Conservation (phyloP, 2,797 vertebrate genomes). For the Erethizon dorsatum region DNA sequence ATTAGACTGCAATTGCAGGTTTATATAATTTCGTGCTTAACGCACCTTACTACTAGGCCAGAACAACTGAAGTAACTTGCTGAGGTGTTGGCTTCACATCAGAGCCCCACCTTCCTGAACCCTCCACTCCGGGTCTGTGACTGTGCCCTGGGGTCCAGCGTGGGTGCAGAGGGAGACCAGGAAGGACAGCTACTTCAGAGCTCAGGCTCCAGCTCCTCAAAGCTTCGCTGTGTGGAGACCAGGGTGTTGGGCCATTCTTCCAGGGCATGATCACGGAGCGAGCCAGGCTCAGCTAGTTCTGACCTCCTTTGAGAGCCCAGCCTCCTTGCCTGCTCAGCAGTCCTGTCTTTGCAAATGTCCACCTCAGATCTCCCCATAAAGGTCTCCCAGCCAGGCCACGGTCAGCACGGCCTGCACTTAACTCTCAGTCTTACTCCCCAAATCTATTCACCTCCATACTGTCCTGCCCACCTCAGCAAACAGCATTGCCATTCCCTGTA, state of each 20-base stretch:
- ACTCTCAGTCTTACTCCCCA: not conserved
- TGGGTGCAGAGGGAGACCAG: not conserved
- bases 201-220: not conserved
- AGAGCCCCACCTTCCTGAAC: not conserved
- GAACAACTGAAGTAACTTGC: conserved; percentile 27
- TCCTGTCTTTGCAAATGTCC: not conserved
- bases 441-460: not conserved
- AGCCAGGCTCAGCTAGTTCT: not conserved
- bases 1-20: conserved; percentile 74
- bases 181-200: not conserved
- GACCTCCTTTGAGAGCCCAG: not conserved
- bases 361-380: too few relatives aligned
- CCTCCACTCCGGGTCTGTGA: not conserved
- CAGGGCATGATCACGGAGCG: not conserved
- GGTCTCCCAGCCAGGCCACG: not conserved
- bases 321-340: not conserved
- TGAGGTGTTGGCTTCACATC: not conserved
- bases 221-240: not conserved
- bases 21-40: conserved; percentile 83
- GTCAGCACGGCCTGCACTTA: not conserved
- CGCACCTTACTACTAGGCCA: conserved; percentile 65
- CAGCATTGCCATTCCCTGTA: fast-evolving
- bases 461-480: not conserved
- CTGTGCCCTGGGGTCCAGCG: not conserved
- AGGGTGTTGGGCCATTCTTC: not conserved